phyloP scores from a whole-genome alignment of 2,113 vertebrate genomes.

The Rutilus rutilus region DNA sequence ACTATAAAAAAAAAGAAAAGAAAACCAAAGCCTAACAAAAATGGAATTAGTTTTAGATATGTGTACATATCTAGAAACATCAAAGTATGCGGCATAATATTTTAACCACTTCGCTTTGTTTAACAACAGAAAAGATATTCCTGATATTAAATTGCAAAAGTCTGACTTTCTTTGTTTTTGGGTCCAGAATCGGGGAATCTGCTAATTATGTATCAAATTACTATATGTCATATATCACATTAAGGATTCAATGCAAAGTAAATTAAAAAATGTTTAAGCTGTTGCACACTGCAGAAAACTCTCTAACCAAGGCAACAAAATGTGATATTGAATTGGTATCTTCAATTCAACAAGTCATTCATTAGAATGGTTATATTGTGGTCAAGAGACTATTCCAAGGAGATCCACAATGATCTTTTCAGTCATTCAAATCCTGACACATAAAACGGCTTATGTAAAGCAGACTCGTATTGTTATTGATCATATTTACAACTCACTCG shows the following conservation, averaged over 20 bases:
- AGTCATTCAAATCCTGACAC: slow-evolving; percentile 4
- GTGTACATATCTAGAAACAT: not conserved
- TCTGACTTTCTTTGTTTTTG: not conserved
- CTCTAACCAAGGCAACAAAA: not conserved
- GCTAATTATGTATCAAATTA: not conserved
- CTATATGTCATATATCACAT: not conserved
- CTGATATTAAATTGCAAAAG: not conserved
- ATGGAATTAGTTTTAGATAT: not conserved
- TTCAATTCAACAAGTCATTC: not conserved
- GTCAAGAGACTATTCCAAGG: slow-evolving; percentile 7
- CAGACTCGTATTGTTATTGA: slow-evolving; percentile 19
- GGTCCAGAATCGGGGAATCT: not conserved
- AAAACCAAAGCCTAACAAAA: not conserved
- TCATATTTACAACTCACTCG: not conserved
- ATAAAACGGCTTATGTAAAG: not conserved
- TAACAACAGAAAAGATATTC: not conserved
- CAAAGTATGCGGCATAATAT: not conserved
- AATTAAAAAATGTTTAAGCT: not conserved
- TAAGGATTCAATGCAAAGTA: not conserved
- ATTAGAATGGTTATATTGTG: not conserved
- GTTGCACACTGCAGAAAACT: not conserved
- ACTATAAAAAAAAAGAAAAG: not conserved
- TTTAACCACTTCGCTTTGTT: not conserved
- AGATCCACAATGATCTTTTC: not conserved
- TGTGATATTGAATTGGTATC: not conserved